Evolutionary conservation across 2,797 vertebrate genomes (phyloP), one percentile per base, ranked within the genome.

Genomic region (Syngnathus rostellatus): DNA sequence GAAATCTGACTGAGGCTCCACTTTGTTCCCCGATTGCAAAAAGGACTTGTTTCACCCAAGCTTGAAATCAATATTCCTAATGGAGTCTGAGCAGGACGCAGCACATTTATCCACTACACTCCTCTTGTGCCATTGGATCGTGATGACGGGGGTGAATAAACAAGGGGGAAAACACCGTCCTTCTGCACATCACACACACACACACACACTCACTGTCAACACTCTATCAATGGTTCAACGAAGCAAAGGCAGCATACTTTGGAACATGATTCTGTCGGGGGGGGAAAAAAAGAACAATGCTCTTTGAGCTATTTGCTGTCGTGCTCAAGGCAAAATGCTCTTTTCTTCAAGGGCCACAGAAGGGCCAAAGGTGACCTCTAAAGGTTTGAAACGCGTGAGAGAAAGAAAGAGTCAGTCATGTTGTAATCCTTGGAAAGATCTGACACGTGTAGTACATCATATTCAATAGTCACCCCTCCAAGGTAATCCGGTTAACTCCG

Each of bases 11-110:
- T 63, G 60, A 59, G 66, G 71, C 70, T 55, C 70, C 72, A 85
- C 55, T 85, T 81, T 78, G 77, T 75, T 86, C 77, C 80, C 78
- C 63, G 65, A 65, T 77, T 76, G 81, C 75, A 71, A 19, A 54
- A 66, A 70, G 72, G 74, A 79, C 69, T 79, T 70, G 73, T 74
- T 84, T 76, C 79, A 76, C 74, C 50, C 73, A 73, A 69, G 70
- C 77, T 73, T 74, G 50, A 81, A 81, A 89, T 90, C 86, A 82
- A 88, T 88, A 87, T 78, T 82, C 77, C 67, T 86, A 85, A 88
- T 85, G 85, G 86, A 85, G 71, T 72, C 76, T 55, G 68, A 73
- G 60, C 64, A 72, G 67, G 73, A 81, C 64, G 58, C 50, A n/a
- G 70, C 69, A 65, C 68, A 83, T 84, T 76, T 65, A 83, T 84